phyloP scores from a whole-genome alignment of 2,797 vertebrate species.

The Merluccius polli region DNA sequence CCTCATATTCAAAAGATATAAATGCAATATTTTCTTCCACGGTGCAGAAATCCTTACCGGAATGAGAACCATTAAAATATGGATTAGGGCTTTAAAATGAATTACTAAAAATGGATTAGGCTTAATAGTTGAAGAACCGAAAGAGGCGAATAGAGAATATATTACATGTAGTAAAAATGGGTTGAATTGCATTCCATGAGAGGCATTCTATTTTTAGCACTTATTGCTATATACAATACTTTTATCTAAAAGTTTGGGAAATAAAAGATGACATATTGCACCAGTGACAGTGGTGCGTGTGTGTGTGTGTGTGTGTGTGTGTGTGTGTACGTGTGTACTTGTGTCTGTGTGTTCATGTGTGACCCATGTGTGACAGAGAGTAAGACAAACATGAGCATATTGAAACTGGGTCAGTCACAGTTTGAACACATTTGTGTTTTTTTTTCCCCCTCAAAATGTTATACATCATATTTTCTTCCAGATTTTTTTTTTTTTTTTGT shows the following conservation, averaged over 20 bases:
- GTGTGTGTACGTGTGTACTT: no score
- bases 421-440: background rate
- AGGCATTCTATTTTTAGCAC: conserved; percentile 3
- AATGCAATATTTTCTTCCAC: conserved; percentile 27
- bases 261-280: background rate
- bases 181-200: conserved; percentile 5
- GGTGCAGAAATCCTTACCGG: conserved; percentile 24
- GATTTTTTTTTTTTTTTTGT: no score
- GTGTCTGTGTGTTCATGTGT: background rate
- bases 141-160: conserved; percentile 32
- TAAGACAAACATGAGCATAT: background rate
- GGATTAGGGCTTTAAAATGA: conserved; percentile 38
- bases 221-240: conserved; percentile 7
- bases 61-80: conserved; percentile 37
- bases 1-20: conserved; percentile 26
- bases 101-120: conserved; percentile 40
- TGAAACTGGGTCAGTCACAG: background rate
- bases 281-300: background rate
- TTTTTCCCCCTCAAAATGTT: background rate
- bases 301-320: background rate
- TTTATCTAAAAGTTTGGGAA: background rate
- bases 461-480: background rate
- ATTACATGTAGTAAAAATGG: conserved; percentile 20
- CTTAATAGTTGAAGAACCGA: conserved; percentile 19
- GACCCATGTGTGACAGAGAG: background rate